Evolutionary conservation across 2,797 vertebrate species (phyloP).

Genomic region (Myotis myotis): DNA sequence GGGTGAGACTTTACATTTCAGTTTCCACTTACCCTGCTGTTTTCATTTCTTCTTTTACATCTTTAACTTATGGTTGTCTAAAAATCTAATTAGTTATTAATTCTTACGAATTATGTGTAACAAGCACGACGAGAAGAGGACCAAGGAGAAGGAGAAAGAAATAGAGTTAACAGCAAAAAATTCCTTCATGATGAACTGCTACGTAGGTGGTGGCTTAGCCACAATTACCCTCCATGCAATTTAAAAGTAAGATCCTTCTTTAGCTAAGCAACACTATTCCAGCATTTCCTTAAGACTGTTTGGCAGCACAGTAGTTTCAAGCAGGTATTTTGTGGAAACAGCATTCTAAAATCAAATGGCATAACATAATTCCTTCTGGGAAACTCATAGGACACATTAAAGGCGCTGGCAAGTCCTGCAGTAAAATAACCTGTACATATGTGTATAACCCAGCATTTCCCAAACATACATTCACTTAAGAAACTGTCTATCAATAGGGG

Average conservation of each 20-base stretch:
- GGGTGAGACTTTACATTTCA: neutral
- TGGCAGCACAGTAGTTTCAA: neutral
- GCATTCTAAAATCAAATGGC: neutral
- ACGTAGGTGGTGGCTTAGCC: neutral
- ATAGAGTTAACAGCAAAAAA: conserved; percentile 17
- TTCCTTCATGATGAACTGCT: neutral
- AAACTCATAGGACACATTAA: neutral
- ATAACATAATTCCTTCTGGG: neutral
- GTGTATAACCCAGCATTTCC: conserved; percentile 19
- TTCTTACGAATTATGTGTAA: neutral
- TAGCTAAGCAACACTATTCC: neutral
- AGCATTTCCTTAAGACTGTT: neutral
- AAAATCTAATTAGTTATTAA: conserved; percentile 35
- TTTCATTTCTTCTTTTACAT: conserved; percentile 36
- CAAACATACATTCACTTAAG: conserved; percentile 45
- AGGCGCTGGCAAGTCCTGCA: conserved; percentile 59
- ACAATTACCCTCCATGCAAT: neutral
- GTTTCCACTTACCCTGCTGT: neutral
- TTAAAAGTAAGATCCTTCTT: neutral
- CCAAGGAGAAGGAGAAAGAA: neutral
- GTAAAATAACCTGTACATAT: neutral
- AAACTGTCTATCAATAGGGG: conserved; percentile 9
- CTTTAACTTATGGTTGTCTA: conserved; percentile 39
- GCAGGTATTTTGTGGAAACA: neutral
- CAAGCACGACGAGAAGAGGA: neutral